phyloP scores from a whole-genome alignment of 2,113 vertebrate species.

The Platysteira castanea region DNA sequence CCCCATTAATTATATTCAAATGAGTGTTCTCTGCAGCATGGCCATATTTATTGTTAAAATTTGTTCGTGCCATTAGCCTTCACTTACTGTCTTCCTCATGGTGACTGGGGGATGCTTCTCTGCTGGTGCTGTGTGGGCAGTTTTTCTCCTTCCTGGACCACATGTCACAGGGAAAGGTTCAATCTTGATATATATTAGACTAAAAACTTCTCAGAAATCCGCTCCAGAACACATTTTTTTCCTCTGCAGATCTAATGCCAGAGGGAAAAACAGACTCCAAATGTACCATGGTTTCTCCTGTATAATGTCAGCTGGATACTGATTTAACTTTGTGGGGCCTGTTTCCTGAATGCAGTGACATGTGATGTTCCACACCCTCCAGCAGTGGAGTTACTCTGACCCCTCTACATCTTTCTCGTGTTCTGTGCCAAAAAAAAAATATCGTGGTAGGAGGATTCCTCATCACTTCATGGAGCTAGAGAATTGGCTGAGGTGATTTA shows the following conservation, averaged over 20 bases:
- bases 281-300: neutral
- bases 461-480: neutral
- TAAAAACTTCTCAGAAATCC: neutral
- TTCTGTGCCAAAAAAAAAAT: neutral
- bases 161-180: neutral
- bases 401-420: neutral
- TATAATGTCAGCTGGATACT: neutral
- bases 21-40: neutral
- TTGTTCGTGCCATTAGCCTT: neutral
- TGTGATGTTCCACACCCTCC: neutral
- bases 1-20: neutral
- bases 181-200: neutral
- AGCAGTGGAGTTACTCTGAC: neutral
- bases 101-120: neutral
- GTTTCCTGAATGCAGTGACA: neutral
- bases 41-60: neutral
- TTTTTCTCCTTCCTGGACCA: neutral
- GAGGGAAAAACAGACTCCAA: neutral
- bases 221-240: neutral
- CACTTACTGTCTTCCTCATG: accelerated
- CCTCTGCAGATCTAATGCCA: neutral
- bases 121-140: neutral
- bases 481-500: neutral
- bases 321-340: neutral
- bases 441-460: neutral